A percentile compares a stretch with the other conserved stretches of the same genome.
Evolutionary conservation across 1,140 invertebrate species (phyloP).

Genomic region (Drosophila carrolli): DNA sequence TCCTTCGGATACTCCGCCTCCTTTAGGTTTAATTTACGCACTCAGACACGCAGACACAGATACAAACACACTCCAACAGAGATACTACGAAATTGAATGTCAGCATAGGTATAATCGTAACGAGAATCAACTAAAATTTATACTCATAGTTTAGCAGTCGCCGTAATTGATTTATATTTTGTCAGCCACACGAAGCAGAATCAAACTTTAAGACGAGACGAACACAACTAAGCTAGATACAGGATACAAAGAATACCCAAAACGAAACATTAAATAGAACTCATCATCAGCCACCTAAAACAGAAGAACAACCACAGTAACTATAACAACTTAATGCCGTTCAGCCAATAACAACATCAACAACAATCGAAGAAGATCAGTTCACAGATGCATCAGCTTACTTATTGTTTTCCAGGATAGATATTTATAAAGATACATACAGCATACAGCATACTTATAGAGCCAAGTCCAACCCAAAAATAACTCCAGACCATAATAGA

Average conservation of each 20-base stretch:
- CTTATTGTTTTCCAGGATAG: constrained; percentile 30
- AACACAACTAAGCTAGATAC: constrained; percentile 65
- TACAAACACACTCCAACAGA: constrained; percentile 34
- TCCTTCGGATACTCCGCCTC: constrained; percentile 34
- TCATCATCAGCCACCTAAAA: constrained; percentile 60
- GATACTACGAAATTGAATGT: constrained; percentile 51
- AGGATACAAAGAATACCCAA: constrained; percentile 40
- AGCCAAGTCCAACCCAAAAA: constrained; percentile 9
- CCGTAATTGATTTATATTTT: constrained; percentile 72
- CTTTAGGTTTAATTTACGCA: constrained; percentile 72
- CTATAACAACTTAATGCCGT: constrained; percentile 64
- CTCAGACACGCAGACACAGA: constrained; percentile 46
- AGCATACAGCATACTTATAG: constrained; percentile 24
- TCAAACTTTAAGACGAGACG: constrained; percentile 55
- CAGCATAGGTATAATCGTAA: constrained; percentile 71
- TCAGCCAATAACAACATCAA: constrained; percentile 49
- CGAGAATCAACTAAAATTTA: constrained; percentile 62
- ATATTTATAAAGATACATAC: constrained; percentile 24
- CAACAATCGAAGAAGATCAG: constrained; percentile 40
- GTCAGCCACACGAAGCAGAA: constrained; percentile 58
- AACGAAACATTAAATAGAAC: constrained; percentile 53
- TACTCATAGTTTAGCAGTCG: constrained; percentile 77
- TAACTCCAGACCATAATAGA: constrained; percentile 24
- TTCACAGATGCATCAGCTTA: constrained; percentile 52
- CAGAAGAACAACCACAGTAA: constrained; percentile 45